These are phyloP conservation scores for Actinemys pallida DNA, from an alignment of 2,113 vertebrate genomes.

Conservation along the genomic window DNA sequence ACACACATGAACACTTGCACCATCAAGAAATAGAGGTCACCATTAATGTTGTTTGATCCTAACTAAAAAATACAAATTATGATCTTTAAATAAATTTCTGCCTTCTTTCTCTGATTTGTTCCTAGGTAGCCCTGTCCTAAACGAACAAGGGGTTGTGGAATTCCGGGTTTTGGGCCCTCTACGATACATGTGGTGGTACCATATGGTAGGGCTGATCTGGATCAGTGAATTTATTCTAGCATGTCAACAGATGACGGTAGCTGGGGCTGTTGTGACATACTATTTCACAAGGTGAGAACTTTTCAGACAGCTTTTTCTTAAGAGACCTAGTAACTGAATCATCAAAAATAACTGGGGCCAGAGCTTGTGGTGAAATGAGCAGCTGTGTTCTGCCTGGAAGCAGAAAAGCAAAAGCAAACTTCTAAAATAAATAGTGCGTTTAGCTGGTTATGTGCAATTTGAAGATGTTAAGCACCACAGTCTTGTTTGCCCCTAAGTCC, in stretches of 20 bases:
- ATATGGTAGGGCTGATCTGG: conserved; percentile 95
- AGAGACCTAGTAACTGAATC: background rate
- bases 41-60: background rate
- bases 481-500: background rate
- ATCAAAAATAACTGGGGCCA: background rate
- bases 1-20: background rate
- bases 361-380: background rate
- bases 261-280: conserved; percentile 97
- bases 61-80: background rate
- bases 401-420: background rate
- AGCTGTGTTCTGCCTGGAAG: background rate
- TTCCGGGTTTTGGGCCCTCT: conserved; percentile 89
- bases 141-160: conserved; percentile 90
- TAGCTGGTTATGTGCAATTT: background rate
- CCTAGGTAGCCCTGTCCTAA: conserved; percentile 88
- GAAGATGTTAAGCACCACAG: background rate
- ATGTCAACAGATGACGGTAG: conserved; percentile 99
- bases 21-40: background rate
- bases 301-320: background rate
- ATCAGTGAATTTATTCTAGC: conserved; percentile 97
- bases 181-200: conserved; percentile 98
- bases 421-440: background rate
- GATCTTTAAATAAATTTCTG: background rate
- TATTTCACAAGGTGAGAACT: conserved; percentile 94
- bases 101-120: conserved; percentile 30